phyloP scores from a whole-genome alignment of 1,140 invertebrate genomes.

The Bombyx mori region ASM3026992v2 NC_085127.1:11649001-11649500 shows the following conservation, averaged over 20 bases:
- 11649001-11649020: too few relatives aligned
- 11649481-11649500: too few relatives aligned
- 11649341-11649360: too few relatives aligned
- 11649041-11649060: too few relatives aligned
- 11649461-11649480: too few relatives aligned
- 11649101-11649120: neutral
- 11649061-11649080: too few relatives aligned
- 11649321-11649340: neutral
- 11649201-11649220: conserved; percentile 41
- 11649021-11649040: too few relatives aligned
- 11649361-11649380: too few relatives aligned
- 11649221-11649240: conserved; percentile 51
- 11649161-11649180: conserved; percentile 57
- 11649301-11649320: neutral
- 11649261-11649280: conserved; percentile 1
- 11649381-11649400: too few relatives aligned
- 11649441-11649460: too few relatives aligned
- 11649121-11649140: conserved; percentile 5
- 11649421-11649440: too few relatives aligned
- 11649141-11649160: conserved; percentile 63
- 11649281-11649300: conserved; percentile 1
- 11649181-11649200: conserved; percentile 58
- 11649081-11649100: neutral
- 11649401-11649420: too few relatives aligned
- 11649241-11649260: conserved; percentile 26